Conservation (phyloP, 2,797 vertebrate species). For the Megalops cyprinoides region DNA sequence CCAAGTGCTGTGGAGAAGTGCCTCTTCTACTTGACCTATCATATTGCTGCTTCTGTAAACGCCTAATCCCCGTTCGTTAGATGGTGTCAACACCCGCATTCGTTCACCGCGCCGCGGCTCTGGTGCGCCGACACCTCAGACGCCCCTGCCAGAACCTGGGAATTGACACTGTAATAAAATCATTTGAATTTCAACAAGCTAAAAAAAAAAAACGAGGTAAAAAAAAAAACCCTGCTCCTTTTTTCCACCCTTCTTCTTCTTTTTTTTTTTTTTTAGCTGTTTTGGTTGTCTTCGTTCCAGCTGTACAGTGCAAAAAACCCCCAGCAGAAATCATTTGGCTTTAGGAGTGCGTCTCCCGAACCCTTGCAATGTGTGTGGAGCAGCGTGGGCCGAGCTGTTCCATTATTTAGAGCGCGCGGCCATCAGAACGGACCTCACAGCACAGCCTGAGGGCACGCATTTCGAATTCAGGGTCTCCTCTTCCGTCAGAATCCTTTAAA, state of each 20-base stretch:
- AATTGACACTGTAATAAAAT: conserved; percentile 85
- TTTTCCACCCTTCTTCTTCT: conserved; percentile 47
- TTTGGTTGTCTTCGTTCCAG: not conserved
- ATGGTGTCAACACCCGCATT: conserved; percentile 88
- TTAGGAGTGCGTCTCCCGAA: conserved; percentile 29
- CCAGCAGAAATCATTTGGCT: conserved; percentile 48
- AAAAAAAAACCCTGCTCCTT: not conserved
- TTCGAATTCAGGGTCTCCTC: not conserved
- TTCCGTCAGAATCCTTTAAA: not conserved
- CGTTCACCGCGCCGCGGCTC: conserved; percentile 74
- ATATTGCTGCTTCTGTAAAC: conserved; percentile 97
- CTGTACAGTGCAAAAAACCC: not conserved
- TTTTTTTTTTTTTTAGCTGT: conserved; percentile 15
- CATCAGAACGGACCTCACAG: conserved; percentile 56
- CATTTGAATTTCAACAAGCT: conserved; percentile 85
- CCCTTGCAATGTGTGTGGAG: not conserved
- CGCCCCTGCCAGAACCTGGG: conserved; percentile 83
- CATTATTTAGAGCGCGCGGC: conserved; percentile 53
- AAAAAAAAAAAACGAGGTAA: conserved; percentile 69
- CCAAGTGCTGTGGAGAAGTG: conserved; percentile 87
- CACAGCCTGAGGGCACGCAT: conserved; percentile 64
- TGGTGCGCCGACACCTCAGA: conserved; percentile 74
- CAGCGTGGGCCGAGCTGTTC: conserved; percentile 44
- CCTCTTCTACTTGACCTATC: conserved; percentile 93
- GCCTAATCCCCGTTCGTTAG: conserved; percentile 96